Conservation (phyloP, 1,140 invertebrate genomes). For the Nasonia giraulti region DNA sequence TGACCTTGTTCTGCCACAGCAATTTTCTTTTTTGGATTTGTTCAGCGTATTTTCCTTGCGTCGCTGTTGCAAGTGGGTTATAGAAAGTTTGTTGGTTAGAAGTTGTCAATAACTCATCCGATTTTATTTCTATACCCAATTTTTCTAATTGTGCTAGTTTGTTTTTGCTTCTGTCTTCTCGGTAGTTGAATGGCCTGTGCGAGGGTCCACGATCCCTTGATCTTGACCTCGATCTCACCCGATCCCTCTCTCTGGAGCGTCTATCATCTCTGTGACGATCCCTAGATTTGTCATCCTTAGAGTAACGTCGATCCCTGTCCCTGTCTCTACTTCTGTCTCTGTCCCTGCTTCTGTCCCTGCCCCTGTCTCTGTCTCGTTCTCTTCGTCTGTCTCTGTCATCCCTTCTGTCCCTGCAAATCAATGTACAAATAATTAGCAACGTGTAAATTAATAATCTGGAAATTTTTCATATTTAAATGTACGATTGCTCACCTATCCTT, state of each 20-base stretch:
- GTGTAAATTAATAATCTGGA: not conserved
- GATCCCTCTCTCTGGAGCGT: slow-evolving; percentile 62
- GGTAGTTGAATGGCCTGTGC: slow-evolving; percentile 65
- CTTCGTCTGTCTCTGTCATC: slow-evolving; percentile 56
- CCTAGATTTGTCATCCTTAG: slow-evolving; percentile 60
- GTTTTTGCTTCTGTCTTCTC: slow-evolving; percentile 70
- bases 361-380: slow-evolving; percentile 60
- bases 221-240: slow-evolving; percentile 61
- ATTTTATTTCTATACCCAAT: slow-evolving; percentile 72
- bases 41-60: slow-evolving; percentile 89
- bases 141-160: slow-evolving; percentile 74
- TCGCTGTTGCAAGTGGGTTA: slow-evolving; percentile 86
- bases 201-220: slow-evolving; percentile 64
- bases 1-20: slow-evolving; percentile 87
- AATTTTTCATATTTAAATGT: not conserved
- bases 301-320: slow-evolving; percentile 59
- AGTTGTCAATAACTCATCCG: slow-evolving; percentile 57
- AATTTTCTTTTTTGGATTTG: slow-evolving; percentile 92
- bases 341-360: slow-evolving; percentile 58
- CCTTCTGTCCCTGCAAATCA: slow-evolving; percentile 34
- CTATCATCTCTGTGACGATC: slow-evolving; percentile 63
- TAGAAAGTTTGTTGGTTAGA: slow-evolving; percentile 80
- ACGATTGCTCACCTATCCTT: slow-evolving; percentile 32
- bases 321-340: slow-evolving; percentile 63
- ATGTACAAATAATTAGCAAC: not conserved